Conservation (phyloP, 1,140 invertebrate genomes). For the Drosophila suzukii region DNA sequence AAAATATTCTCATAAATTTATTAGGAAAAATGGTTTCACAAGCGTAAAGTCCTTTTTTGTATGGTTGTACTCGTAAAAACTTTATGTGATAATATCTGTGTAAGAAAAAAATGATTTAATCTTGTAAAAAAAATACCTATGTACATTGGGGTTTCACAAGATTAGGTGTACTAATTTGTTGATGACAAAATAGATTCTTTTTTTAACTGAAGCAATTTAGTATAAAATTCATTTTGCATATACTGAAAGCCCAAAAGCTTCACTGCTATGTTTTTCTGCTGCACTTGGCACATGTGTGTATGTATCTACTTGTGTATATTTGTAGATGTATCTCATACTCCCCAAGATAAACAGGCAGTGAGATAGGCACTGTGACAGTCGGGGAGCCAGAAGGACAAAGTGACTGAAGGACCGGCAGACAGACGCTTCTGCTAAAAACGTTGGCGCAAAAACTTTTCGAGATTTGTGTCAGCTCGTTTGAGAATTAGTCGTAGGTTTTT, state of each 20-base stretch:
- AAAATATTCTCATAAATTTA: neutral
- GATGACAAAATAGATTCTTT: neutral
- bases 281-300: slow-evolving; percentile 11
- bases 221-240: slow-evolving; percentile 13
- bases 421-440: slow-evolving; percentile 54
- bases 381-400: slow-evolving; percentile 31
- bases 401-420: slow-evolving; percentile 29
- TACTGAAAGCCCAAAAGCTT: slow-evolving; percentile 11
- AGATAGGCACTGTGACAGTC: slow-evolving; percentile 44
- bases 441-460: slow-evolving; percentile 74
- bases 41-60: neutral
- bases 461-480: slow-evolving; percentile 82
- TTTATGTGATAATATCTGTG: neutral
- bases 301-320: neutral
- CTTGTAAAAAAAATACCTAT: neutral
- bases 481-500: slow-evolving; percentile 82
- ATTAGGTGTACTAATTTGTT: neutral
- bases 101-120: neutral
- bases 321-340: slow-evolving; percentile 1
- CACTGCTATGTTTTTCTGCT: slow-evolving; percentile 20
- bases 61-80: neutral
- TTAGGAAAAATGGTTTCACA: slow-evolving; percentile 7
- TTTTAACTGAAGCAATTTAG: slow-evolving; percentile 1
- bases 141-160: neutral
- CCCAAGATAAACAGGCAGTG: slow-evolving; percentile 21